phyloP scores from a whole-genome alignment of 2,888 invertebrate species.

The Andrena chrysosceles region DNA sequence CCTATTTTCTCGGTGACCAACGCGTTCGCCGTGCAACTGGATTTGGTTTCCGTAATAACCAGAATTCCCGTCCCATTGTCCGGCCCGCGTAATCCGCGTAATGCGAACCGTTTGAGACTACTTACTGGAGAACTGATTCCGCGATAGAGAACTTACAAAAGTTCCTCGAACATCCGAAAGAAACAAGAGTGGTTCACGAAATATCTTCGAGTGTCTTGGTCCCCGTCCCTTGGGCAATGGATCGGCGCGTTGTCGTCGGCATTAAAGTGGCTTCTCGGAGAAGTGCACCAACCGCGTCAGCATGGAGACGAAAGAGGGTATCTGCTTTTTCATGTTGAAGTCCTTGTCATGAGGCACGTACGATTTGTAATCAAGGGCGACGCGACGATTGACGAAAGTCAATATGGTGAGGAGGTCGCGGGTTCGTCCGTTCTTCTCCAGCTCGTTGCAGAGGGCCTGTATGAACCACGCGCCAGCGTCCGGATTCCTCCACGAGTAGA shows the following conservation, averaged over 20 bases:
- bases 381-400: constrained; percentile 87
- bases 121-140: neutral
- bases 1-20: neutral
- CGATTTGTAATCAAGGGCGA: constrained; percentile 89
- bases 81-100: neutral
- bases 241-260: neutral
- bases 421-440: constrained; percentile 85
- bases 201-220: constrained; percentile 15
- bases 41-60: neutral
- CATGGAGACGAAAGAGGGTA: constrained; percentile 89
- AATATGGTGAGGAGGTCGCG: constrained; percentile 88
- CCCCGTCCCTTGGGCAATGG: neutral
- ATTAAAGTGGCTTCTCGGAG: constrained; percentile 19
- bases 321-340: constrained; percentile 88
- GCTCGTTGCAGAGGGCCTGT: constrained; percentile 88
- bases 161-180: neutral
- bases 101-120: neutral
- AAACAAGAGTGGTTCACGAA: neutral
- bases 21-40: too few relatives aligned
- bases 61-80: neutral
- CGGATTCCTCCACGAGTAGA: constrained; percentile 89
- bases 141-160: neutral
- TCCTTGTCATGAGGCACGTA: constrained; percentile 83
- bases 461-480: constrained; percentile 91
- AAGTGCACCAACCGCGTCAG: constrained; percentile 88